Percentiles rank a stretch among this genome's conserved stretches.
Evolutionary conservation across 2,888 invertebrate genomes (phyloP).

Genomic region (Hemistola chrysoprasaria): DNA sequence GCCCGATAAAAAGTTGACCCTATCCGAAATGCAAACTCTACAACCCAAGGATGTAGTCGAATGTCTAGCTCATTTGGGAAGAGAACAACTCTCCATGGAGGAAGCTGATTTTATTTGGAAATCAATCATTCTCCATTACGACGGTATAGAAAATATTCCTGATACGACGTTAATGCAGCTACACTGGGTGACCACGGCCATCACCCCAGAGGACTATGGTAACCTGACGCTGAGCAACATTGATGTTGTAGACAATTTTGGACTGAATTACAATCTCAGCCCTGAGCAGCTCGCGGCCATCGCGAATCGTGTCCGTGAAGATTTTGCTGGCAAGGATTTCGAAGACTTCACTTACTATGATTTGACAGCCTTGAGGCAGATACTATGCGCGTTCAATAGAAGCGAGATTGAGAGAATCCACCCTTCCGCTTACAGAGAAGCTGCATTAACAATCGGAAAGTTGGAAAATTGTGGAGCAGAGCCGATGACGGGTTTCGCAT

Average conservation of each 20-base stretch:
- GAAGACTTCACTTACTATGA: conserved; percentile 82
- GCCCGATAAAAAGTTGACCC: conserved; percentile 36
- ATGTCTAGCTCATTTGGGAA: conserved; percentile 62
- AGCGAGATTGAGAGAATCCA: conserved; percentile 78
- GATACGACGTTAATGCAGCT: conserved; percentile 60
- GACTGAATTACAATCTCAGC: conserved; percentile 67
- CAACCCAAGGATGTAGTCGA: conserved; percentile 52
- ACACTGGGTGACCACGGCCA: conserved; percentile 72
- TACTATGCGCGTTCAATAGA: conserved; percentile 80
- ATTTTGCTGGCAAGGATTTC: conserved; percentile 78
- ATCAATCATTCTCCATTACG: conserved; percentile 49
- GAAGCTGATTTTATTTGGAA: conserved; percentile 66
- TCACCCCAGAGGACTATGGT: conserved; percentile 68
- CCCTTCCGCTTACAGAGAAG: conserved; percentile 75
- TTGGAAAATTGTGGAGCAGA: conserved; percentile 67
- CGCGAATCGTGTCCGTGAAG: conserved; percentile 72
- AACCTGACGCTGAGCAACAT: conserved; percentile 78
- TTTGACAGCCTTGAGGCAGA: conserved; percentile 74
- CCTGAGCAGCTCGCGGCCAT: conserved; percentile 67
- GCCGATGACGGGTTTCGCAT: conserved; percentile 69
- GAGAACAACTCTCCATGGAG: conserved; percentile 40
- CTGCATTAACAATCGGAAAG: conserved; percentile 66
- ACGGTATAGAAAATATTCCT: conserved; percentile 61
- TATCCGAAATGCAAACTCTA: conserved; percentile 47
- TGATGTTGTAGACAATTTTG: conserved; percentile 81